Base-by-base conservation (phyloP, 2,888 invertebrate species). In the Penaeus monodon region DNA sequence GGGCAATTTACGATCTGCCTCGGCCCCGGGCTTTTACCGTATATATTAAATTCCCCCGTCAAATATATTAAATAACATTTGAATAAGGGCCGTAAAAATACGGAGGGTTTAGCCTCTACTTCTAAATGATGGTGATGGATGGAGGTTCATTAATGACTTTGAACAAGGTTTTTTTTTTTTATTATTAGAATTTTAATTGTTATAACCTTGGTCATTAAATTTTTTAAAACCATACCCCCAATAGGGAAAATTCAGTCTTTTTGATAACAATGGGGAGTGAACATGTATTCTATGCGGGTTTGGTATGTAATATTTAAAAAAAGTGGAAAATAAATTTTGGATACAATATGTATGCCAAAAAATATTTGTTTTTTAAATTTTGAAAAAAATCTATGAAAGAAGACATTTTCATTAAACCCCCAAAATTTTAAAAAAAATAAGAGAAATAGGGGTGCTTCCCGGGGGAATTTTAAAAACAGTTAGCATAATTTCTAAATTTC, bases 291-390 rank as follows among this genome's bases (percentile, higher is more conserved):
- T 85, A 85, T 81, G 80, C 85, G 81, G 85, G 76, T 85, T 85
- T 74, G 65, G 76, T 74, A 81, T 81, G 74, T 84, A 84, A 70
- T 84, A 57, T n/a, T n/a, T 81, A 76, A 74, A 84, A 68, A 65
- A 49, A 81, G 38, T 38, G 80, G 73, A n/a, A 85, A 49, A 27
- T 77, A 65, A 85, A 49, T 65, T 80, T 85, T 64, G 85, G 81
- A 70, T 44, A 79, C 29, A 64, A 85, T 84, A 84, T 77, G 85
- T 81, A 85, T 85, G 80, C 85, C 85, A n/a, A 85, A 76, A 84
- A 79, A 84, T 84, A 85, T 85, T 85, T 85, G 85, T 85, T 85
- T 85, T 81, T 85, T n/a, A n/a, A 85, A 85, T 85, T 85, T 85
- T 81, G 81, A 85, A 81, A 85, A 85, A 84, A 84, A 66, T 57